Evolutionary conservation across 2,888 invertebrate species (phyloP), one percentile per base, ranked within the genome.

Genomic region (Julus scanicus): DNA sequence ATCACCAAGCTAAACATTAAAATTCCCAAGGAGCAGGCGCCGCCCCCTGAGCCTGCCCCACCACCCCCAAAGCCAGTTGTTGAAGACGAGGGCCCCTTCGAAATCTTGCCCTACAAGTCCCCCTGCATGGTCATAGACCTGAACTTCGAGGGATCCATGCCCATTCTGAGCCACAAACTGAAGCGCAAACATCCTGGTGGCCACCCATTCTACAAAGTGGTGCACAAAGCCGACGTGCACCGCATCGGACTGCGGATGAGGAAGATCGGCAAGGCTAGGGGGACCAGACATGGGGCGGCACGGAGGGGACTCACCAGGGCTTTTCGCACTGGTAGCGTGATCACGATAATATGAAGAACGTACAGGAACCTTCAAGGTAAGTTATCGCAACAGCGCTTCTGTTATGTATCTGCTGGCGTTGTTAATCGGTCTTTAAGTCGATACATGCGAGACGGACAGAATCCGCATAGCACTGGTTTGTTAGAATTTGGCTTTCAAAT

Each of bases 91-190:
- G 37, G 53, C 40, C 85, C 85, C 17, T 88, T 88, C n/a, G 88
- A 88, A 85, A 8, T 48, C 9, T 84, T 88, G 3, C 37, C 80
- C 40, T 37, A 89, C 29, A 88, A 87, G 40, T 53, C 20, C 15
- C 86, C 86, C 9, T 40, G 40, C 20, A 29, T 71, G 20, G 39
- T 29, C 44, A 89, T 89, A 11, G 89, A 89, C 39, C 89, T 89
- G 84, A 88, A 86, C 85, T 89, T 89, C 87, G 89, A 90, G 29
- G 89, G 89, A 3, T 88, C 88, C 20, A 89, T 71, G 53, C 89
- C 89, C 20, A 86, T 89, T 29, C 85, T 88, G 9, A 53, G 85
- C n/a, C 40, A 88, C 40, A 20, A 84, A n/a, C 71, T 89, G 40
- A 89, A 89, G 53, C 85, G 89, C n/a, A 87, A 88, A 37, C 39